phyloP scores from a whole-genome alignment of 2,797 vertebrate species.

The Lateolabrax maculatus region DNA sequence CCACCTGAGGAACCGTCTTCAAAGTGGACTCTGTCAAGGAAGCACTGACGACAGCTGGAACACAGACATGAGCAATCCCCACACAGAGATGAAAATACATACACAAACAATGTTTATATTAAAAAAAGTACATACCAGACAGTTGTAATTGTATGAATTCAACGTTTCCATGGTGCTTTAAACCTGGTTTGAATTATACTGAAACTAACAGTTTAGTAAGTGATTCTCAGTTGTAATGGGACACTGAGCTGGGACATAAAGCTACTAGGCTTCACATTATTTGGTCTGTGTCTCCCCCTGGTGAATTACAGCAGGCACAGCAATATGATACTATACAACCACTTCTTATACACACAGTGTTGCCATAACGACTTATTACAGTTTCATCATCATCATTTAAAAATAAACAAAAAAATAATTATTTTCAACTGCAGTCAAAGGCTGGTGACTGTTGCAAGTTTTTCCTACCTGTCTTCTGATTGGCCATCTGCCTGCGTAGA shows the following conservation, averaged over 20 bases:
- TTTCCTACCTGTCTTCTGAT: conserved; percentile 88
- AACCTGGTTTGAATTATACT: background rate
- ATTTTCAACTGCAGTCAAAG: background rate
- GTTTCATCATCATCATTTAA: background rate
- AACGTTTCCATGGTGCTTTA: background rate
- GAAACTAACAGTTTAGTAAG: background rate
- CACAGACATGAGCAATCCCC: conserved; percentile 26
- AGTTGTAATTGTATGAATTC: background rate
- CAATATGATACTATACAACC: conserved; percentile 25
- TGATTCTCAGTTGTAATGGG: background rate
- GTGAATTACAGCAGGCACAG: conserved; percentile 50
- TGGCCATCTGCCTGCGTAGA: conserved; percentile 92
- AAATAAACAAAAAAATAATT: conserved; percentile 1
- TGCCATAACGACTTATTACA: background rate
- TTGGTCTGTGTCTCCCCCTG: conserved; percentile 76
- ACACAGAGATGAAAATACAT: background rate
- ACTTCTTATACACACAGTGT: background rate
- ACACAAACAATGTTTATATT: background rate
- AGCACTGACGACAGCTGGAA: conserved; percentile 78
- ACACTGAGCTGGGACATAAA: background rate
- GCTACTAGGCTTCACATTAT: background rate
- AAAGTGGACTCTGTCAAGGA: conserved; percentile 92
- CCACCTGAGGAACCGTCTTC: conserved; percentile 93
- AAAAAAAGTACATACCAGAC: background rate
- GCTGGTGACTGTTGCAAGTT: background rate